Evolutionary conservation across 2,113 vertebrate genomes (phyloP).

Genomic region (Fregata magnificens): DNA sequence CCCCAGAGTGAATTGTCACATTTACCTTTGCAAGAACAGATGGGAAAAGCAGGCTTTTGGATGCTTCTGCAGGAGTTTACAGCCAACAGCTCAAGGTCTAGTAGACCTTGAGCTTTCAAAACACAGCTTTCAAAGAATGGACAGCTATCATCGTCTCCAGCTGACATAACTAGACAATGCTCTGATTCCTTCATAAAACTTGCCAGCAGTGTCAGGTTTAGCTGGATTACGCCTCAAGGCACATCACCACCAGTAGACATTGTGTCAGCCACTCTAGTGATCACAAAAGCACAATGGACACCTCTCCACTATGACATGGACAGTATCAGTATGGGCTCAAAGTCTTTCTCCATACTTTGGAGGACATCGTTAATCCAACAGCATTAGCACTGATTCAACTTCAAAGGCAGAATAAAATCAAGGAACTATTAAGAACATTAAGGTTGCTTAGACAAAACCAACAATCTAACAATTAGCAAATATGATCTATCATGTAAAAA

Average conservation of each 20-base stretch:
- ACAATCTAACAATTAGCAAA: neutral
- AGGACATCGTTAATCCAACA: neutral
- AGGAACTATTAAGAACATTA: neutral
- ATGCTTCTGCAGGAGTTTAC: neutral
- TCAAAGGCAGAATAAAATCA: neutral
- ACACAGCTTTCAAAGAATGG: neutral
- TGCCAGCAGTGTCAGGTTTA: neutral
- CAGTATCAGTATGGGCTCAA: neutral
- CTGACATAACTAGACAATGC: neutral
- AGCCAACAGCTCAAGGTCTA: neutral
- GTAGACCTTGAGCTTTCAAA: neutral
- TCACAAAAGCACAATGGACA: neutral
- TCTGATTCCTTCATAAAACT: neutral
- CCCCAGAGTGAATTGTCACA: neutral
- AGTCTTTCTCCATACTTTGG: neutral
- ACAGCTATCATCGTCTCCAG: neutral
- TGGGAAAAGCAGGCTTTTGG: slow-evolving; percentile 5
- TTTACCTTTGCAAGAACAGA: neutral
- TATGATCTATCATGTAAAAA: neutral
- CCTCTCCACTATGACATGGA: accelerated
- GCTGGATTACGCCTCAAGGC: neutral
- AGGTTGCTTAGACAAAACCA: neutral
- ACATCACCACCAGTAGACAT: neutral
- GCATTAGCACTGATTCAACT: neutral
- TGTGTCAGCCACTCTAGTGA: neutral